Percentiles rank a stretch among this genome's conserved stretches.
Evolutionary conservation across 1,140 invertebrate species (phyloP).

Genomic region (Tetramorium alpestre): DNA sequence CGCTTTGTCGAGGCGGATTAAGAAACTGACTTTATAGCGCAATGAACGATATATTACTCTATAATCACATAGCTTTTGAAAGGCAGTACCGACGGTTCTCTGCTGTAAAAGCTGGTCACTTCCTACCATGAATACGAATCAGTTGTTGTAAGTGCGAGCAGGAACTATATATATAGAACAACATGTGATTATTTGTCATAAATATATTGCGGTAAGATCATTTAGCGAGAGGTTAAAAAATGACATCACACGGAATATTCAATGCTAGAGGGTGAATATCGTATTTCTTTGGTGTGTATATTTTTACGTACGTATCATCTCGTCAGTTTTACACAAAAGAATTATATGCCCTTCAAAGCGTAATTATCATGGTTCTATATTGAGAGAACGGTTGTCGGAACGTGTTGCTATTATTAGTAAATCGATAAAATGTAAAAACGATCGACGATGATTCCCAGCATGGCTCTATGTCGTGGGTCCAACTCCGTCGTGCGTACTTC

Average conservation of each 20-base stretch:
- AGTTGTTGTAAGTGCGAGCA: slow-evolving; percentile 19
- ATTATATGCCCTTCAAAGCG: slow-evolving; percentile 46
- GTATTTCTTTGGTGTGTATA: slow-evolving; percentile 63
- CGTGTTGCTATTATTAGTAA: slow-evolving; percentile 46
- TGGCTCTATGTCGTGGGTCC: slow-evolving; percentile 49
- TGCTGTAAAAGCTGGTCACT: slow-evolving; percentile 44
- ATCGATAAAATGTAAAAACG: slow-evolving; percentile 58
- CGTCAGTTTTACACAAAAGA: slow-evolving; percentile 52
- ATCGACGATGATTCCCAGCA: slow-evolving; percentile 59
- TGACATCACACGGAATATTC: slow-evolving; percentile 35
- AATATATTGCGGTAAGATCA: slow-evolving; percentile 5
- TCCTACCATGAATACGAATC: slow-evolving; percentile 31
- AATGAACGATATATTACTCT: slow-evolving; percentile 55
- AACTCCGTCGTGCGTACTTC: slow-evolving; percentile 55
- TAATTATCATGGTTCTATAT: slow-evolving; percentile 48
- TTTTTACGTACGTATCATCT: slow-evolving; percentile 27
- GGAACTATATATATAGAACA: slow-evolving; percentile 32
- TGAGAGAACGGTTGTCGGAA: slow-evolving; percentile 44
- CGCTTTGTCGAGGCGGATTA: slow-evolving; percentile 22
- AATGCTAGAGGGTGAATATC: slow-evolving; percentile 49
- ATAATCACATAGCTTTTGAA: slow-evolving; percentile 60
- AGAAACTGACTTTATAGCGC: slow-evolving; percentile 48
- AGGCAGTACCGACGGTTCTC: slow-evolving; percentile 63
- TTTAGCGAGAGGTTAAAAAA: slow-evolving; percentile 27
- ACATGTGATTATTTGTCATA: slow-evolving; percentile 33